Conservation (phyloP, 2,888 invertebrate species). For the Himalopsyche tibetana region DNA sequence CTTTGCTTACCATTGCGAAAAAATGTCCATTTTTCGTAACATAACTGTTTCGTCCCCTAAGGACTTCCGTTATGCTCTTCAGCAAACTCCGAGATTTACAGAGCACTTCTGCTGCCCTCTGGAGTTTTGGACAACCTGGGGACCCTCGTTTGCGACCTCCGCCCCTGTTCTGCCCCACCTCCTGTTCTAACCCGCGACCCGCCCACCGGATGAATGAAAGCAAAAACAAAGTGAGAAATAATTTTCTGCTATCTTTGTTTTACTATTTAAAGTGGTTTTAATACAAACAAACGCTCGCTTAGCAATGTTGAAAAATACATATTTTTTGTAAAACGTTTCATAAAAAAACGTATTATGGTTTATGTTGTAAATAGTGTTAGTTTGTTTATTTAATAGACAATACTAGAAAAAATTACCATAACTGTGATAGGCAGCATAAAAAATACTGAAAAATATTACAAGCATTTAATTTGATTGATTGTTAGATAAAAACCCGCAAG, state of each 20-base stretch:
- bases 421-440: too few relatives aligned
- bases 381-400: too few relatives aligned
- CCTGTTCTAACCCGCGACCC: not conserved
- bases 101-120: slow-evolving; percentile 34
- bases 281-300: too few relatives aligned
- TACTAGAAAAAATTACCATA: too few relatives aligned
- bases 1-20: slow-evolving; percentile 34
- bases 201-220: slow-evolving; percentile 22
- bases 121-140: slow-evolving; percentile 34
- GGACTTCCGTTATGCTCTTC: slow-evolving; percentile 31
- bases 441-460: too few relatives aligned
- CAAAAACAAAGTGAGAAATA: slow-evolving; percentile 20
- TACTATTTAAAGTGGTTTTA: not conserved
- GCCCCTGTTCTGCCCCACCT: not conserved
- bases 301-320: too few relatives aligned
- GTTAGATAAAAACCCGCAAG: too few relatives aligned
- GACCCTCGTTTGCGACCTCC: slow-evolving; percentile 34
- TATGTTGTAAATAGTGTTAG: too few relatives aligned
- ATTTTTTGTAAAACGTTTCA: too few relatives aligned
- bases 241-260: slow-evolving; percentile 7
- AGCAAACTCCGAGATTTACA: slow-evolving; percentile 30
- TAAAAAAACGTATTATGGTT: too few relatives aligned
- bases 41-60: slow-evolving; percentile 22
- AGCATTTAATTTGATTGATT: too few relatives aligned
- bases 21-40: slow-evolving; percentile 26